phyloP scores from a whole-genome alignment of 37 sponge, comb jelly and placozoan species.

The Hexactinellida sp. region DNA sequence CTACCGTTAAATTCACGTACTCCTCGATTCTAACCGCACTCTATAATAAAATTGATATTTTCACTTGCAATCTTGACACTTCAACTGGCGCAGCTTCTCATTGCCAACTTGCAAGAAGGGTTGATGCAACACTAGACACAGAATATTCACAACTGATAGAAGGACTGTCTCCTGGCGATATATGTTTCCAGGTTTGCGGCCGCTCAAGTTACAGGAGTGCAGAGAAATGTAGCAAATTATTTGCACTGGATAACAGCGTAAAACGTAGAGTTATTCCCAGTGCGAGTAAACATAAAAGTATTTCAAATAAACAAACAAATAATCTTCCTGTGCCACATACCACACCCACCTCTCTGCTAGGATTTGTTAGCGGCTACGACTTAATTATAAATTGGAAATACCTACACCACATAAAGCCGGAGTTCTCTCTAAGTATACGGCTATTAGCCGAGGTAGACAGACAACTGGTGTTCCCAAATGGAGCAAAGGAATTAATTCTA shows the following conservation, averaged over 20 bases:
- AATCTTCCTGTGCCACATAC: not conserved
- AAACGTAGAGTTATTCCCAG: not conserved
- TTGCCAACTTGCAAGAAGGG: not conserved
- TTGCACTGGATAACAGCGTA: not conserved
- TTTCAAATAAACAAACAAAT: not conserved
- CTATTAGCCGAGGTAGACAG: not conserved
- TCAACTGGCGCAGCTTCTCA: not conserved
- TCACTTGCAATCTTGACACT: not conserved
- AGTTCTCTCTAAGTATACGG: not conserved
- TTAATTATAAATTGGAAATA: not conserved
- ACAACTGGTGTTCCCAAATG: not conserved
- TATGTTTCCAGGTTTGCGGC: not conserved
- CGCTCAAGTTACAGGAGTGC: not conserved
- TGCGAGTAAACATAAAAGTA: not conserved
- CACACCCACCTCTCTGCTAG: not conserved
- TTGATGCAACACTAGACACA: not conserved
- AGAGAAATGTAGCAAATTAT: slow-evolving; percentile 9
- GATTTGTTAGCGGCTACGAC: not conserved
- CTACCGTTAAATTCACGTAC: not conserved
- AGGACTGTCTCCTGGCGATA: not conserved
- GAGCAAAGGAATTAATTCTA: not conserved
- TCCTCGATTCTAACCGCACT: not conserved
- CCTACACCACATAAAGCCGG: not conserved
- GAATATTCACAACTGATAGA: not conserved
- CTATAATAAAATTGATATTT: slow-evolving; percentile 2